Evolutionary conservation across 2,888 invertebrate species (phyloP).

Genomic region (Xylocampa areola): DNA sequence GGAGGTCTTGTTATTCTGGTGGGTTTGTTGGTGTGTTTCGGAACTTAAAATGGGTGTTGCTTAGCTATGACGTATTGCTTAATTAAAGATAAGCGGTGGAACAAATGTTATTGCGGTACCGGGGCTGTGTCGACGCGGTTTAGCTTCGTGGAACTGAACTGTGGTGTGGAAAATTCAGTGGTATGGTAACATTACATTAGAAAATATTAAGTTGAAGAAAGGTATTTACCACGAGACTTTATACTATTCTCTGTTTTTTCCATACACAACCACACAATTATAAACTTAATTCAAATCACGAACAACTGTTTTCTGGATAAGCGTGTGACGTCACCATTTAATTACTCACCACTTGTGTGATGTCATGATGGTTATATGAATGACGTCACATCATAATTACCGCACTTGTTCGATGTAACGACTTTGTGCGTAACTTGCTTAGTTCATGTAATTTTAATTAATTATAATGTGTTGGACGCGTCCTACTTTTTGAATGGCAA

Average conservation of each 20-base stretch:
- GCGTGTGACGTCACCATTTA: conserved; percentile 38
- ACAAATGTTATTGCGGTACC: conserved; percentile 40
- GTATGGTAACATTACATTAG: neutral
- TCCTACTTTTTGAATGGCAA: conserved; percentile 33
- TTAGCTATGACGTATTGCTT: conserved; percentile 69
- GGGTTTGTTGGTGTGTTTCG: conserved; percentile 42
- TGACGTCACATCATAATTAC: conserved; percentile 41
- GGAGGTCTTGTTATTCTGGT: conserved; percentile 28
- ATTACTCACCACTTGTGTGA: conserved; percentile 34
- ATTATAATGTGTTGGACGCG: conserved; percentile 41
- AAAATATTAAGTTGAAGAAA: no score
- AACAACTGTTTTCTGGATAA: conserved; percentile 17
- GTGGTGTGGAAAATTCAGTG: neutral
- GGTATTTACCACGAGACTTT: no score
- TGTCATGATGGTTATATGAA: conserved; percentile 1
- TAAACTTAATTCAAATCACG: conserved; percentile 7
- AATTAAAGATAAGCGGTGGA: conserved; percentile 61
- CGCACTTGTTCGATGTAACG: conserved; percentile 46
- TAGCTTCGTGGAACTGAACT: conserved; percentile 4
- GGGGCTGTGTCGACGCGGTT: conserved; percentile 13
- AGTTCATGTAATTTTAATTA: conserved; percentile 49
- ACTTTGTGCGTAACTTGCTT: conserved; percentile 38
- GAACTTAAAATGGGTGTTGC: conserved; percentile 63
- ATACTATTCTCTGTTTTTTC: neutral
- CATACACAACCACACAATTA: neutral